phyloP scores from a whole-genome alignment of 1,140 invertebrate species.

The Drosophila nebulosa region DNA sequence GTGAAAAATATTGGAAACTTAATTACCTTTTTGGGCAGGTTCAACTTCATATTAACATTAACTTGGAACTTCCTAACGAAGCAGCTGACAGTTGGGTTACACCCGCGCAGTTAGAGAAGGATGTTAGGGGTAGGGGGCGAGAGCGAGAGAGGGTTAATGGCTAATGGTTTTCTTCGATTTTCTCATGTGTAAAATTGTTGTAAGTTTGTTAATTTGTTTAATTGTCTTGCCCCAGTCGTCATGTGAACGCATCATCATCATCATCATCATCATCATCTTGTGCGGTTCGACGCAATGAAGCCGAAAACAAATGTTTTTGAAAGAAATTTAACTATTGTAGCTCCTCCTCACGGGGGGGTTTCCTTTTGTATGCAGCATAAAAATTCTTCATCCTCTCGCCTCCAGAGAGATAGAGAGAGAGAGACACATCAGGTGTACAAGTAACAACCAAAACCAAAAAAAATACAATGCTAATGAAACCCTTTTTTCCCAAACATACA shows the following conservation, averaged over 20 bases:
- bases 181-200: slow-evolving; percentile 75
- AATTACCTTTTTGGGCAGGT: slow-evolving; percentile 64
- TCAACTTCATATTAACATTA: slow-evolving; percentile 36
- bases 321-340: slow-evolving; percentile 47
- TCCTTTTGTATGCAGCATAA: slow-evolving; percentile 31
- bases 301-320: slow-evolving; percentile 59
- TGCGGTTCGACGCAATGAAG: slow-evolving; percentile 70
- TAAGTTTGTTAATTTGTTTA: slow-evolving; percentile 72
- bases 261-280: slow-evolving; percentile 39
- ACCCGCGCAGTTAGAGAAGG: slow-evolving; percentile 62
- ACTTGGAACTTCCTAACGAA: slow-evolving; percentile 47
- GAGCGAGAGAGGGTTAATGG: slow-evolving; percentile 43
- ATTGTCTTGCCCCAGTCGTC: slow-evolving; percentile 73
- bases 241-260: slow-evolving; percentile 59
- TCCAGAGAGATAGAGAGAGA: too few relatives aligned
- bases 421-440: slow-evolving; percentile 62
- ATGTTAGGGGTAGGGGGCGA: slow-evolving; percentile 14
- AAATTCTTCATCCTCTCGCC: not conserved
- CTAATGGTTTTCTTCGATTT: slow-evolving; percentile 73
- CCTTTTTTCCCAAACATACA: slow-evolving; percentile 37
- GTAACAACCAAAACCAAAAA: not conserved
- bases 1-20: slow-evolving; percentile 69
- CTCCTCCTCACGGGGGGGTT: slow-evolving; percentile 56
- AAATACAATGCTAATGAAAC: slow-evolving; percentile 63
- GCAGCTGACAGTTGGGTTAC: slow-evolving; percentile 73